Conservation (phyloP, 2,888 invertebrate genomes). For the Gibbula magus region DNA sequence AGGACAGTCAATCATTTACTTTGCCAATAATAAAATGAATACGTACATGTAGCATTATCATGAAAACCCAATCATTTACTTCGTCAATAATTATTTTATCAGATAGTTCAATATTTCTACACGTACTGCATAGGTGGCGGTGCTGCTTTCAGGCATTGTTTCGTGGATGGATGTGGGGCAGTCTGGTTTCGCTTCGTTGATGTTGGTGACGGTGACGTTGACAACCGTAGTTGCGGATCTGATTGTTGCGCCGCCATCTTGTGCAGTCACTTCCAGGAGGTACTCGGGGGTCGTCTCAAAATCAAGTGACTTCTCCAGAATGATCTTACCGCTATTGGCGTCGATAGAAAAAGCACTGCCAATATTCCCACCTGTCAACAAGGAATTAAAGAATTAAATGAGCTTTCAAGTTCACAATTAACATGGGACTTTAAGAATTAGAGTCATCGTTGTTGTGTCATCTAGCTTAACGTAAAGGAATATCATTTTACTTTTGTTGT, state of each 20-base stretch:
- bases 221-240: slow-evolving; percentile 48
- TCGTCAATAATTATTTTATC: neutral
- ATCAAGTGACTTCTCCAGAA: slow-evolving; percentile 37
- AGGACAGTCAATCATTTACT: too few species aligned
- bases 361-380: slow-evolving; percentile 47
- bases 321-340: slow-evolving; percentile 32
- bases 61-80: slow-evolving; percentile 45
- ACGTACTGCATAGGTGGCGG: slow-evolving; percentile 26
- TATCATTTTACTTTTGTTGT: too few species aligned
- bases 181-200: slow-evolving; percentile 59
- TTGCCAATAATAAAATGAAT: too few species aligned
- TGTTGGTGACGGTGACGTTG: slow-evolving; percentile 54
- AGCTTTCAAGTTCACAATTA: too few species aligned
- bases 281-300: slow-evolving; percentile 42
- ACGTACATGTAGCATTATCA: too few species aligned
- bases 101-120: neutral
- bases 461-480: too few species aligned
- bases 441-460: too few species aligned
- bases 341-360: slow-evolving; percentile 39
- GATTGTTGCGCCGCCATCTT: slow-evolving; percentile 44
- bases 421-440: too few species aligned
- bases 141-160: slow-evolving; percentile 30
- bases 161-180: slow-evolving; percentile 42
- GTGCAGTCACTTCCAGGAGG: slow-evolving; percentile 47
- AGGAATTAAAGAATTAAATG: neutral